phyloP scores from a whole-genome alignment of 2,113 vertebrate species.

The Protomyctophum bolini region DNA sequence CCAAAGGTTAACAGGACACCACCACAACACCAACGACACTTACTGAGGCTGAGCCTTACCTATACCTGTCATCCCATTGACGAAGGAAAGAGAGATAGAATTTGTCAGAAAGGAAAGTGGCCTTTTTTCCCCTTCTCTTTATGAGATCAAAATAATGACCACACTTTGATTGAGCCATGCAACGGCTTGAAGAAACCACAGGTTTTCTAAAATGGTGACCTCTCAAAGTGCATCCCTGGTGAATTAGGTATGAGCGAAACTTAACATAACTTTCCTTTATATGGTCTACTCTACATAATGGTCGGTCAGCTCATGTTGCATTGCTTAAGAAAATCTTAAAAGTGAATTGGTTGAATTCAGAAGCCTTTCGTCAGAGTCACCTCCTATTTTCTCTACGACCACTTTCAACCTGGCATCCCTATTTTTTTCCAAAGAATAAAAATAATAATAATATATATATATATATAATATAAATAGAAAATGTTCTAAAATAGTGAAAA shows the following conservation, averaged over 20 bases:
- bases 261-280: background rate
- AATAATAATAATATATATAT: too few species aligned
- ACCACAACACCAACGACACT: slow-evolving; percentile 28
- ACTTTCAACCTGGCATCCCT: background rate
- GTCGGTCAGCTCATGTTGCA: background rate
- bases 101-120: slow-evolving; percentile 19
- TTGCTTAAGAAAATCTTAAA: background rate
- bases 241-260: background rate
- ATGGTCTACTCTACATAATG: background rate
- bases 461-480: too few species aligned
- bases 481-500: too few species aligned
- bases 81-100: slow-evolving; percentile 53
- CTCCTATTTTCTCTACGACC: background rate
- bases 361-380: background rate
- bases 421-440: too few species aligned
- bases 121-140: background rate
- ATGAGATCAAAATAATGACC: slow-evolving; percentile 12
- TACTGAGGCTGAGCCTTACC: slow-evolving; percentile 69
- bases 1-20: slow-evolving; percentile 29
- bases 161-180: background rate
- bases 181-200: background rate
- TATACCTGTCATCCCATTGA: slow-evolving; percentile 68
- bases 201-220: background rate
- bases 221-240: slow-evolving; percentile 18
- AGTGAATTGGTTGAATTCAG: background rate